phyloP scores from a whole-genome alignment of 2,797 vertebrate genomes.

The Brotula barbata region DNA sequence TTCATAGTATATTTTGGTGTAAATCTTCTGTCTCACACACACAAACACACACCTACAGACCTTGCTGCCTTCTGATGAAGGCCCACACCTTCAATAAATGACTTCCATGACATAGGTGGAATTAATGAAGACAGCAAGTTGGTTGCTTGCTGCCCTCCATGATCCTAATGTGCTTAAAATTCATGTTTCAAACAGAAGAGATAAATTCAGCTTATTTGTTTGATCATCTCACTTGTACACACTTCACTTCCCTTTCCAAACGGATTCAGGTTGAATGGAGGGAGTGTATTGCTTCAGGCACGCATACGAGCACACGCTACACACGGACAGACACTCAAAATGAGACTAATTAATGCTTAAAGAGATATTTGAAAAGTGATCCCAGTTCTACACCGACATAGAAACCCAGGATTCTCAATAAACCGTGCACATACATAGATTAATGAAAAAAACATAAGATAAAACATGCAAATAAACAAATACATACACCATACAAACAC shows the following conservation, averaged over 20 bases:
- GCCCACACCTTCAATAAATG: no score
- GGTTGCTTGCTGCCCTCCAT: conserved; percentile 53
- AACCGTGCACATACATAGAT: conserved; percentile 12
- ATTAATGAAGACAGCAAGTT: no score
- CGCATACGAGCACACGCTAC: conserved; percentile 35
- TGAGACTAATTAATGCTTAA: conserved; percentile 8
- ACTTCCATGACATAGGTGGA: no score
- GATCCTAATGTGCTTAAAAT: conserved; percentile 75
- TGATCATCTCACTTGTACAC: conserved; percentile 78
- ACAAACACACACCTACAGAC: no score
- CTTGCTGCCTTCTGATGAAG: no score
- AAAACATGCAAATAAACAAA: conserved; percentile 17
- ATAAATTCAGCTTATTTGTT: conserved; percentile 73
- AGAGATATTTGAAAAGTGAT: conserved; percentile 6
- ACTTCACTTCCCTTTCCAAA: conserved; percentile 74
- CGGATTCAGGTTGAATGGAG: conserved; percentile 74
- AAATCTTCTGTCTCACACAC: no score
- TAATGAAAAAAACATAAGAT: conserved; percentile 2
- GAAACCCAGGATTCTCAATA: conserved; percentile 8
- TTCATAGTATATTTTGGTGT: no score
- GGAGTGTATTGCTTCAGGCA: conserved; percentile 66
- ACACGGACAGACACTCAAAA: conserved; percentile 26
- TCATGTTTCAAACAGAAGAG: conserved; percentile 63
- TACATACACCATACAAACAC: not conserved
- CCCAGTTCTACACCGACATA: conserved; percentile 5